Evolutionary conservation across 2,797 vertebrate species (phyloP).

Genomic region (Oophaga sylvatica): DNA sequence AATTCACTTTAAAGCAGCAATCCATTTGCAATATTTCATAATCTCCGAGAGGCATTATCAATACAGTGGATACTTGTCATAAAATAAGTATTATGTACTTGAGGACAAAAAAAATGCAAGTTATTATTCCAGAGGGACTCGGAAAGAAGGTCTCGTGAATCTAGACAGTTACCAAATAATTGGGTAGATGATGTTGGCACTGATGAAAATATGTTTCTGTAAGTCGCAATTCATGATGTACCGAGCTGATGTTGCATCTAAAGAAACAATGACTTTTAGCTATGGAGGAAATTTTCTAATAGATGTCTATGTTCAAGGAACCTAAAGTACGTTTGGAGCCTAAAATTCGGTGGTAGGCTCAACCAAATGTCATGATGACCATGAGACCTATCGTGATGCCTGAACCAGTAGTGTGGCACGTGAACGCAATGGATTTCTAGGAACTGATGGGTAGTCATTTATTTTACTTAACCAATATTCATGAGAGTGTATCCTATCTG

Average conservation of each 20-base stretch:
- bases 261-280: neutral
- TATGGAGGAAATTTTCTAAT: conserved; percentile 16
- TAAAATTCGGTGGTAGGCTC: neutral
- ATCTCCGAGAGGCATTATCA: conserved; percentile 26
- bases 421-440: neutral
- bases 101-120: conserved; percentile 35
- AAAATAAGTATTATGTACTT: neutral
- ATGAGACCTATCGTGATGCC: neutral
- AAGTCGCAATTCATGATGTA: conserved; percentile 7
- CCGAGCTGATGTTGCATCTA: neutral
- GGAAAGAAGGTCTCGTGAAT: conserved; percentile 7
- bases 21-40: conserved; percentile 32
- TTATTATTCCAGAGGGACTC: conserved; percentile 35
- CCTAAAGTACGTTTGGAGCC: neutral
- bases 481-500: neutral
- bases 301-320: neutral
- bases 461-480: neutral
- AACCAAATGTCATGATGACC: neutral
- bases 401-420: neutral
- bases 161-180: conserved; percentile 2
- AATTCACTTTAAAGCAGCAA: conserved; percentile 48
- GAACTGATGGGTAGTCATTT: neutral
- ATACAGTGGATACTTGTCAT: neutral
- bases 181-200: neutral
- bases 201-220: conserved; percentile 30